Percentiles rank a stretch among this genome's conserved stretches.
phyloP scores from a whole-genome alignment of 2,888 invertebrate genomes.

The Tenthredo notha region DNA sequence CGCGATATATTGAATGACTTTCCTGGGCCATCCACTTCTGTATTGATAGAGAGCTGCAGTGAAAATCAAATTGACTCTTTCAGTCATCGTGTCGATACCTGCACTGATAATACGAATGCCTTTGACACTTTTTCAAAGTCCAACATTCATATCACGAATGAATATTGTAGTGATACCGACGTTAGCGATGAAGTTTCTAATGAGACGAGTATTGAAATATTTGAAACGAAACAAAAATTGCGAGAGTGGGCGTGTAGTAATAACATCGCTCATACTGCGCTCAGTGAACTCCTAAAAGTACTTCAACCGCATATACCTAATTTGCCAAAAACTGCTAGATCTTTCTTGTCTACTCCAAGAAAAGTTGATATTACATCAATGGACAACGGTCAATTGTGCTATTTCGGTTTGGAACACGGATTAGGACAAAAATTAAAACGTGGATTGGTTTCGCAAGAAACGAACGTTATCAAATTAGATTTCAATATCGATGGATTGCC shows the following conservation, averaged over 20 bases:
- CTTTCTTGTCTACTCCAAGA: constrained; percentile 39
- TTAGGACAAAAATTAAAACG: constrained; percentile 13
- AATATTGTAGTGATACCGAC: constrained; percentile 29
- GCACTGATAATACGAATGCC: not conserved
- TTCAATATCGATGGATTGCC: constrained; percentile 35
- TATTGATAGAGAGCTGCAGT: not conserved
- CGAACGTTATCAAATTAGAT: constrained; percentile 15
- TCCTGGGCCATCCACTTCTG: not conserved
- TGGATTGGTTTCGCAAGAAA: not conserved
- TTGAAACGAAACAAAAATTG: constrained; percentile 9
- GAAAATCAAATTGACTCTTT: not conserved
- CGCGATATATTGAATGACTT: not conserved
- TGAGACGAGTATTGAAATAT: not conserved
- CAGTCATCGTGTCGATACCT: not conserved
- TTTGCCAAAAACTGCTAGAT: constrained; percentile 7
- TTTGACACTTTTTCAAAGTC: not conserved
- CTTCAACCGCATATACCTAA: constrained; percentile 26
- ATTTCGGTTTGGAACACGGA: constrained; percentile 22
- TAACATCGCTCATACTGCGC: constrained; percentile 32
- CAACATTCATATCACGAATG: not conserved
- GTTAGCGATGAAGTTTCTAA: constrained; percentile 5
- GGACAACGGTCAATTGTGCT: constrained; percentile 21
- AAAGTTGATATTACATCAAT: constrained; percentile 14
- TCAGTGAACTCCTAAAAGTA: constrained; percentile 14
- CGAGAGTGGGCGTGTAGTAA: constrained; percentile 23